Conservation (phyloP, 2,113 vertebrate genomes). For the Cercocebus atys region DNA sequence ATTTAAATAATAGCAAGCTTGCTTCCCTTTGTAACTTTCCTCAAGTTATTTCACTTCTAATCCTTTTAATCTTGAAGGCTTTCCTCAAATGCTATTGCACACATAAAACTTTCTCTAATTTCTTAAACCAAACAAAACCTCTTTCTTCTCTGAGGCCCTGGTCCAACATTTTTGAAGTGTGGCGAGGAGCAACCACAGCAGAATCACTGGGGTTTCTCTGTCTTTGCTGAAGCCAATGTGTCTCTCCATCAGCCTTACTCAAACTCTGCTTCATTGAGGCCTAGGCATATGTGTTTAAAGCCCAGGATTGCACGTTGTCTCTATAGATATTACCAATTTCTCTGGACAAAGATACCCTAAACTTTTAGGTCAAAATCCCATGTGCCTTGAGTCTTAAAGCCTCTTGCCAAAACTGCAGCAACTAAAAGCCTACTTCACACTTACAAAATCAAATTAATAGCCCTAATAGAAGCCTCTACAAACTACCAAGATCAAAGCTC, state of each 20-base stretch:
- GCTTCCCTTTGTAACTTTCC: background rate
- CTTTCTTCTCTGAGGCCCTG: background rate
- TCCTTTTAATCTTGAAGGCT: background rate
- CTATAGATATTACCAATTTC: background rate
- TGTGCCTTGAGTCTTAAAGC: background rate
- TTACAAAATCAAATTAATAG: background rate
- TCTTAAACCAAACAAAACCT: background rate
- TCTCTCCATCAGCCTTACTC: background rate
- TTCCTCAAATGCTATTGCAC: background rate
- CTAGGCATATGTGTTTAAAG: background rate
- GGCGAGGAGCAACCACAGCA: background rate
- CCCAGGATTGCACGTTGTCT: background rate
- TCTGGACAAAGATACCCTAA: background rate
- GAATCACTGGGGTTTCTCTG: background rate
- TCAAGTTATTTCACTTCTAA: background rate
- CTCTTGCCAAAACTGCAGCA: background rate
- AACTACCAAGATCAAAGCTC: background rate
- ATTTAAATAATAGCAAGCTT: background rate
- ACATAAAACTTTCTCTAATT: background rate
- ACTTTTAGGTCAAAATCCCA: background rate
- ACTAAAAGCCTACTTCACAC: background rate
- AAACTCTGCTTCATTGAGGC: background rate
- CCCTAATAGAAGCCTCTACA: background rate
- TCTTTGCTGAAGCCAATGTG: background rate
- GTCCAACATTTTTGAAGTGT: background rate